phyloP scores from a whole-genome alignment of 2,888 invertebrate species.

The Rotaria macrura region DNA sequence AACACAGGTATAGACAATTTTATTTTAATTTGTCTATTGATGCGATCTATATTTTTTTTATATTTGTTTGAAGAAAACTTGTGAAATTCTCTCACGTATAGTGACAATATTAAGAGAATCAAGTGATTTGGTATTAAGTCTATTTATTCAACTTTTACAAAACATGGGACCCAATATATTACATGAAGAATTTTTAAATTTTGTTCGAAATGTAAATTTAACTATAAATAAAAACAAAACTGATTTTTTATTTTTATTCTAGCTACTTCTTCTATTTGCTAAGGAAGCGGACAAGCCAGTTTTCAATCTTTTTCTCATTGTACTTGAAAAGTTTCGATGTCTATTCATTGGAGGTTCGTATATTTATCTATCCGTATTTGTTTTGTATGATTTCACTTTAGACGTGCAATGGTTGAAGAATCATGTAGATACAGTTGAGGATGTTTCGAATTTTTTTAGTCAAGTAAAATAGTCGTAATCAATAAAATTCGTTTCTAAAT shows the following conservation, averaged over 20 bases:
- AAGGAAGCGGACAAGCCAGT: background rate
- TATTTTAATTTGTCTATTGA: background rate
- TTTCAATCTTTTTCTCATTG: background rate
- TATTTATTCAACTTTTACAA: conserved; percentile 7
- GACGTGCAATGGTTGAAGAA: conserved; percentile 52
- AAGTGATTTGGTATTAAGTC: conserved; percentile 18
- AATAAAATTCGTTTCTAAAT: conserved; percentile 43
- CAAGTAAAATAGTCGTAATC: conserved; percentile 38
- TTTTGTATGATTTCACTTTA: conserved; percentile 34
- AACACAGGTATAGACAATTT: background rate
- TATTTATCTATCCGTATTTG: background rate
- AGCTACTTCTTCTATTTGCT: background rate
- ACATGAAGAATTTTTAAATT: background rate
- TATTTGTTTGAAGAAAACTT: conserved; percentile 12
- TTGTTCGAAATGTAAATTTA: conserved; percentile 14
- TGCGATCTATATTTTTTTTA: background rate
- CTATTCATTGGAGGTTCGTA: background rate
- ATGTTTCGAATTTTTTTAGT: conserved; percentile 59
- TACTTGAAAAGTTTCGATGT: background rate
- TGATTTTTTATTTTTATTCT: background rate
- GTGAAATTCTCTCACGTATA: background rate
- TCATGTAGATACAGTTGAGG: conserved; percentile 62
- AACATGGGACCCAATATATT: background rate
- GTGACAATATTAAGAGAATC: background rate
- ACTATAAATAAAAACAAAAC: background rate